A percentile compares a stretch with the other conserved stretches of the same genome.
phyloP scores from a whole-genome alignment of 2,113 vertebrate genomes.

The Eolophus roseicapilla region DNA sequence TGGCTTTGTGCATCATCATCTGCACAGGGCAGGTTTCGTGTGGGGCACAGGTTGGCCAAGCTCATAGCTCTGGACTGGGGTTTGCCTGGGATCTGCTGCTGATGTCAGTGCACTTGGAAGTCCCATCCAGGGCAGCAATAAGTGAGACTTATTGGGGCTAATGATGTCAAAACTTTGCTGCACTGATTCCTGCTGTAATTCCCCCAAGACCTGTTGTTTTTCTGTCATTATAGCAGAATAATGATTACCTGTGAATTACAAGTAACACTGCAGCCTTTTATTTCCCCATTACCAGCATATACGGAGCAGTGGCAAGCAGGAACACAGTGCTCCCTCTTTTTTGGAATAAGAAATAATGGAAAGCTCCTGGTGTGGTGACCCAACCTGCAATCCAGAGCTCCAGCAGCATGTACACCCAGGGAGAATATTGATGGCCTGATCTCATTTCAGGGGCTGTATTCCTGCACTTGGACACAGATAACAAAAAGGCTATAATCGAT shows the following conservation, averaged over 20 bases:
- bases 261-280: neutral
- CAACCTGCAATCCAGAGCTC: neutral
- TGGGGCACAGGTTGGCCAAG: rapidly evolving
- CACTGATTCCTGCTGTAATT: neutral
- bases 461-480: neutral
- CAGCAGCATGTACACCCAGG: neutral
- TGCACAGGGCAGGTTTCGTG: too few species aligned
- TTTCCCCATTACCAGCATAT: neutral
- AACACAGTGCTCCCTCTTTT: neutral
- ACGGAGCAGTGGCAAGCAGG: neutral
- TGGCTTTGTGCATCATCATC: neutral
- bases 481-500: neutral
- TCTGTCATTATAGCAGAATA: neutral
- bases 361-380: neutral
- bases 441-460: neutral
- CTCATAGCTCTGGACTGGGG: rapidly evolving
- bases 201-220: neutral
- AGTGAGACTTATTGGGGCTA: neutral
- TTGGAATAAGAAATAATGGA: neutral
- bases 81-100: neutral
- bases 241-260: neutral
- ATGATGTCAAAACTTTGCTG: neutral
- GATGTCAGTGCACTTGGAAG: neutral
- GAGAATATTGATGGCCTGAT: slow-evolving; percentile 10
- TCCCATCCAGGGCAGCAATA: neutral